Evolutionary conservation across 2,797 vertebrate species (phyloP).

Genomic region (Pseudochirops corinnae): DNA sequence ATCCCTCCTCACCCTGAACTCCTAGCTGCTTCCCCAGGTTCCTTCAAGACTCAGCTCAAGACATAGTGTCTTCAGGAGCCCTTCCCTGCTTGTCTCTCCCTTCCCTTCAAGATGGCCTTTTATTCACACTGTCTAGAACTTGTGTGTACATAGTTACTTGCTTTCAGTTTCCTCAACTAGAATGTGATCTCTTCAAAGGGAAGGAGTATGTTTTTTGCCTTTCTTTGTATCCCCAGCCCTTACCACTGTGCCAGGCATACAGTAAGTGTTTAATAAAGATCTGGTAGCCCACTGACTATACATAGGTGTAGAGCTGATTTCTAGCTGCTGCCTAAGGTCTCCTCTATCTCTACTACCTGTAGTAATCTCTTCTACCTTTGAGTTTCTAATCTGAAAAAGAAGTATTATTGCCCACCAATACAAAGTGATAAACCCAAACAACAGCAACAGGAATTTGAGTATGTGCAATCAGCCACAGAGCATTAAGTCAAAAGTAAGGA

Average conservation of each 20-base stretch:
- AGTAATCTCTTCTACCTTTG: background rate
- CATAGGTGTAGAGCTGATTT: background rate
- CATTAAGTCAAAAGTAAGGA: conserved; percentile 38
- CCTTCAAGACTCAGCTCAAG: background rate
- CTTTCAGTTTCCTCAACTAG: background rate
- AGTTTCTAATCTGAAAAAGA: background rate
- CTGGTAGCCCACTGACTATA: background rate
- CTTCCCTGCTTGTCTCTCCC: background rate
- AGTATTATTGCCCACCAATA: conserved; percentile 1
- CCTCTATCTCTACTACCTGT: background rate
- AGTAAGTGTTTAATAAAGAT: background rate
- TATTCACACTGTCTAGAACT: background rate
- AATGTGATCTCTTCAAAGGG: background rate
- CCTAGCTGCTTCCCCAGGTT: background rate
- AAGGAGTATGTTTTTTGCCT: background rate
- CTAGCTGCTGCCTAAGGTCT: background rate
- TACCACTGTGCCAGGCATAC: background rate
- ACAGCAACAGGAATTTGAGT: background rate
- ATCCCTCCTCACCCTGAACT: background rate
- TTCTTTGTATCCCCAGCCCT: background rate
- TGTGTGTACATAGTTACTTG: background rate
- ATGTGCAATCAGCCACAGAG: background rate
- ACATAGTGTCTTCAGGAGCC: background rate
- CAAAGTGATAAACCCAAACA: conserved; percentile 17
- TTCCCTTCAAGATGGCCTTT: background rate